Evolutionary conservation across 2,797 vertebrate genomes (phyloP).

Genomic region (Acropternis orthonyx): DNA sequence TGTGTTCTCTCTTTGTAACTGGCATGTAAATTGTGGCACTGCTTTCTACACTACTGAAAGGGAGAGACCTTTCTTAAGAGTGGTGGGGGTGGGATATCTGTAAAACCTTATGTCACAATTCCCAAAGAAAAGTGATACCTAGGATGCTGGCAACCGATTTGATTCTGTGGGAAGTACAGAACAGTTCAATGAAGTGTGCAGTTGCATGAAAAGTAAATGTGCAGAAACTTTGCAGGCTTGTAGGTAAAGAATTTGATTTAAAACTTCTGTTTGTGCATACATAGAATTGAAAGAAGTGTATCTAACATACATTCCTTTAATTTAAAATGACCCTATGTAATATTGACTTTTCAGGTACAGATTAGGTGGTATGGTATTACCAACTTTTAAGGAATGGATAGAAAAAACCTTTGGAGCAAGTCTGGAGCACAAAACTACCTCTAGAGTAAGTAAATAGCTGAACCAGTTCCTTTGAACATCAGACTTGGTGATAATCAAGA

Average conservation of each 20-base stretch:
- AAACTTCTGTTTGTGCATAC: not conserved
- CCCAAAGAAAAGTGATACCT: not conserved
- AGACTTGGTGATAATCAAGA: constrained; percentile 31
- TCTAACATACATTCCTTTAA: constrained; percentile 40
- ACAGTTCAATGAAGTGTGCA: not conserved
- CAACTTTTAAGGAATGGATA: constrained; percentile 92
- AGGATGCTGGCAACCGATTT: not conserved
- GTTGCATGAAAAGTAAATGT: not conserved
- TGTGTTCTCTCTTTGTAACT: not conserved
- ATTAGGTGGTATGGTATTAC: constrained; percentile 91
- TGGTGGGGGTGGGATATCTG: not conserved
- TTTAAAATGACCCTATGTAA: constrained; percentile 60
- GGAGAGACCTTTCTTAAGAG: not conserved
- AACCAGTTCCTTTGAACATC: constrained; percentile 29
- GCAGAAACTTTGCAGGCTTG: not conserved
- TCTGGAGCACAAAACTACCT: constrained; percentile 89
- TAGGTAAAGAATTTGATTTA: constrained; percentile 1
- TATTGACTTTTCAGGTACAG: constrained; percentile 85
- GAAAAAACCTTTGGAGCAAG: constrained; percentile 88
- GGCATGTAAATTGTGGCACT: not conserved
- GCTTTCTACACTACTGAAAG: not conserved
- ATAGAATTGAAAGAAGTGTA: not conserved
- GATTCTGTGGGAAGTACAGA: not conserved
- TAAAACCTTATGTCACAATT: not conserved
- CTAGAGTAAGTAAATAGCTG: constrained; percentile 84